A percentile compares a stretch with the other conserved stretches of the same genome.
These are phyloP conservation scores for Chiloscyllium punctatum DNA, from an alignment of 2,797 vertebrate genomes.

Conservation along the genomic window DNA sequence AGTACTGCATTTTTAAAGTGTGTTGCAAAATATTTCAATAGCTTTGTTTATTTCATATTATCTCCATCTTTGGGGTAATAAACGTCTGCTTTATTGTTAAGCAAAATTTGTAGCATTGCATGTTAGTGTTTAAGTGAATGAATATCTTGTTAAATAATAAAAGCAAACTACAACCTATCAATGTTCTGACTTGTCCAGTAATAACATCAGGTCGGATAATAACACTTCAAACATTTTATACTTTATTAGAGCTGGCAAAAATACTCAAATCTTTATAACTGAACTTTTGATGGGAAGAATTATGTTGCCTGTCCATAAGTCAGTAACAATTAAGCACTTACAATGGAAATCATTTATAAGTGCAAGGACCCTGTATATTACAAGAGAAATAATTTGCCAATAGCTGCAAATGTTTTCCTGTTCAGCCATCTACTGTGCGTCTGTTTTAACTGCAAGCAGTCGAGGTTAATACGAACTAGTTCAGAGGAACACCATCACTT, in stretches of 20 bases:
- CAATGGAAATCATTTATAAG: constrained; percentile 13
- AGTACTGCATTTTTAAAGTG: too few species aligned
- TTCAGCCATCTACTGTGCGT: constrained; percentile 47
- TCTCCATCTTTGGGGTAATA: too few species aligned
- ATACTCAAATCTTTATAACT: background rate
- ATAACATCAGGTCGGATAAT: too few species aligned
- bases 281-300: background rate
- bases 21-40: too few species aligned
- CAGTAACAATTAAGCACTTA: background rate
- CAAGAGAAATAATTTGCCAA: constrained; percentile 32
- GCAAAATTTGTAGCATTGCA: too few species aligned
- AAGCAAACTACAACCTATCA: too few species aligned
- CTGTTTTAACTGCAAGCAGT: constrained; percentile 36
- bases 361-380: background rate
- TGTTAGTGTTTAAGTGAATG: too few species aligned
- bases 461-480: constrained; percentile 34
- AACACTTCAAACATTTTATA: background rate
- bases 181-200: too few species aligned
- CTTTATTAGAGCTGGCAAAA: background rate
- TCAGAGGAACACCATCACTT: constrained; percentile 37
- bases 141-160: too few species aligned
- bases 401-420: constrained; percentile 40
- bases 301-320: background rate
- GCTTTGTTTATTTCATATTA: too few species aligned
- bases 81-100: too few species aligned